These are phyloP conservation scores for Borostomias antarcticus DNA, from an alignment of 2,797 vertebrate species.

Conservation along the genomic window DNA sequence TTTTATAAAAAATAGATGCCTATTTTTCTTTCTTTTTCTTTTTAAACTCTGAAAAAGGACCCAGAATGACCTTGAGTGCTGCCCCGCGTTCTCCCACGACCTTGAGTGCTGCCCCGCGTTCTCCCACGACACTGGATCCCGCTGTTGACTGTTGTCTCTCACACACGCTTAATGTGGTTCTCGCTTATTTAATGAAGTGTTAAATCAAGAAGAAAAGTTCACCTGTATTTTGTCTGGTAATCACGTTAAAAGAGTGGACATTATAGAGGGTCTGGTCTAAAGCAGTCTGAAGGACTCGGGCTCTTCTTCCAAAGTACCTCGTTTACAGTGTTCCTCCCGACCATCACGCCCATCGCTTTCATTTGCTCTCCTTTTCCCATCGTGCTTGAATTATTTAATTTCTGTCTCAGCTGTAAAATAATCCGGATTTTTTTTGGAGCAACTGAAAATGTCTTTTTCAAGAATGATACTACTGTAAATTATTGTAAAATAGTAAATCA, in stretches of 20 bases:
- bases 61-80: constrained; percentile 90
- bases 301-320: constrained; percentile 97
- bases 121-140: constrained; percentile 88
- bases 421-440: constrained; percentile 81
- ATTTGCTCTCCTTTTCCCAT: constrained; percentile 49
- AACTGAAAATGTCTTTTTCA: constrained; percentile 81
- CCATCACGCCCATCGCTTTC: constrained; percentile 79
- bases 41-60: constrained; percentile 75
- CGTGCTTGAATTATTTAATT: constrained; percentile 99
- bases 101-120: constrained; percentile 84
- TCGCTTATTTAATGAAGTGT: constrained; percentile 80
- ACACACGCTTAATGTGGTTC: constrained; percentile 75
- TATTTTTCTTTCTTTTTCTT: constrained; percentile 75
- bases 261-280: constrained; percentile 69
- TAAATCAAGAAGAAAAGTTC: constrained; percentile 69
- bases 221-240: constrained; percentile 73
- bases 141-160: constrained; percentile 68
- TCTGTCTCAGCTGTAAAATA: constrained; percentile 91
- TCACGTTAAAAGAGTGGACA: constrained; percentile 68
- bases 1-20: constrained; percentile 77
- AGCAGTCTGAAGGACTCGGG: constrained; percentile 84
- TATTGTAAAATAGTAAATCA: constrained; percentile 95
- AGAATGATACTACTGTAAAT: constrained; percentile 89
- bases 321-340: constrained; percentile 92
- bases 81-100: constrained; percentile 69